These are phyloP conservation scores for Wiebesia pumilae DNA, from an alignment of 1,140 invertebrate species.

Conservation along the genomic window DNA sequence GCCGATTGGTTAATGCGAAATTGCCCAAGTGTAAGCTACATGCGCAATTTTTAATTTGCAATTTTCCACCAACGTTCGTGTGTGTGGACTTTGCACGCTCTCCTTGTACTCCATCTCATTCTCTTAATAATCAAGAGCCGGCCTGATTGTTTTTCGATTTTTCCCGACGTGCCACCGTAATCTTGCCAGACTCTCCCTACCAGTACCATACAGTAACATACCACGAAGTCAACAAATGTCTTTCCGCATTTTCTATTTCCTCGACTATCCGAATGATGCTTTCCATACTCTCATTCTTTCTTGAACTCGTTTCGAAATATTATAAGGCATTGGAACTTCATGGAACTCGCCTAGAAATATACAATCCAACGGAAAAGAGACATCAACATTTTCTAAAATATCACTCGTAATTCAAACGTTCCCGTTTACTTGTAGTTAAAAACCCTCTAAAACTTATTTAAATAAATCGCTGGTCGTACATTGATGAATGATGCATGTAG, in stretches of 20 bases:
- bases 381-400: background rate
- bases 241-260: background rate
- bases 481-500: too few relatives aligned
- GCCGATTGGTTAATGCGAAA: constrained; percentile 32
- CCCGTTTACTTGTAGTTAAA: background rate
- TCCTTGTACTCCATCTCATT: background rate
- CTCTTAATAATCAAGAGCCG: background rate
- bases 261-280: background rate
- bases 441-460: background rate
- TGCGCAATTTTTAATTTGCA: background rate
- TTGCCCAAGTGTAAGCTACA: constrained; percentile 21
- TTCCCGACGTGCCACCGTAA: background rate
- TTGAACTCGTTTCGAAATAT: background rate
- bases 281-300: background rate
- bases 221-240: background rate
- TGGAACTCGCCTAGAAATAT: background rate
- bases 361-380: too few relatives aligned
- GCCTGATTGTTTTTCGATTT: constrained; percentile 42
- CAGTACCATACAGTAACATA: background rate
- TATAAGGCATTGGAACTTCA: background rate
- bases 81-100: background rate
- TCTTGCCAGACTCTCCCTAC: background rate
- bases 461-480: background rate
- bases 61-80: background rate
- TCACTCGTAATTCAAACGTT: background rate